Base-by-base conservation (phyloP, 2,888 invertebrate species). In the Leptothorax acervorum region DNA sequence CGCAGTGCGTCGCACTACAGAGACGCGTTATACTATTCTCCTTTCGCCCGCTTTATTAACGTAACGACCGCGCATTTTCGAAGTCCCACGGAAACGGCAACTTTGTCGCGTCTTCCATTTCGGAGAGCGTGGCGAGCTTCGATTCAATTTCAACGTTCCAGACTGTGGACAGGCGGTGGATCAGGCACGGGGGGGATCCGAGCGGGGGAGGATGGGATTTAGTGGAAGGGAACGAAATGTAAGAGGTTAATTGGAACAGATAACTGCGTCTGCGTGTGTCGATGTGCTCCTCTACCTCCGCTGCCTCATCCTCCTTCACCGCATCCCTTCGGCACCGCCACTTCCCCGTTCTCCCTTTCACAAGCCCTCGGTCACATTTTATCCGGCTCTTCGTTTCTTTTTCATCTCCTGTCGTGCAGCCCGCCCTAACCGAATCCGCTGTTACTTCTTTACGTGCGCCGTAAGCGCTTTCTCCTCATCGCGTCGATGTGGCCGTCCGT, bases 231-330 rank as follows among this genome's bases (percentile, higher is more conserved):
- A 88, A 89, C 87, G 88, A 90, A 91, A 90, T 88, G 90, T 90
- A 91, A 92, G 92, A 90, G 92, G 92, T 92, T 92, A 91, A 92
- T 91, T 91, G 92, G 91, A 90, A 91, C 89, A 88, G 90, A 91
- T 92, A 91, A 89, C 88, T 86, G 85, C 83, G 87, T 88, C 86
- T 88, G 87, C 86, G 88, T 91, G 88, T 78, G 91, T 86, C 88
- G 89, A 87, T 88, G 86, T 86, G 85, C 82, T 71, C 39, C 68
- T 57, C 73, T 53, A 39, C 65, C 74, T 68, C 71, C 57, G 23
- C 57, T n/a, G 76, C 68, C 60, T 65, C 75, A 31, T 11, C 51
- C 62, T 51, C 51, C 31, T 28, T 76, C 28, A 4, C 18, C 45
- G 60, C 60, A 39, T 74, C 60, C 48, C 79, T 74, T 18, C 79